A percentile compares a stretch with the other conserved stretches of the same genome.
Evolutionary conservation across 2,888 invertebrate species (phyloP).

Genomic region (Cyrtodaria siliqua): DNA sequence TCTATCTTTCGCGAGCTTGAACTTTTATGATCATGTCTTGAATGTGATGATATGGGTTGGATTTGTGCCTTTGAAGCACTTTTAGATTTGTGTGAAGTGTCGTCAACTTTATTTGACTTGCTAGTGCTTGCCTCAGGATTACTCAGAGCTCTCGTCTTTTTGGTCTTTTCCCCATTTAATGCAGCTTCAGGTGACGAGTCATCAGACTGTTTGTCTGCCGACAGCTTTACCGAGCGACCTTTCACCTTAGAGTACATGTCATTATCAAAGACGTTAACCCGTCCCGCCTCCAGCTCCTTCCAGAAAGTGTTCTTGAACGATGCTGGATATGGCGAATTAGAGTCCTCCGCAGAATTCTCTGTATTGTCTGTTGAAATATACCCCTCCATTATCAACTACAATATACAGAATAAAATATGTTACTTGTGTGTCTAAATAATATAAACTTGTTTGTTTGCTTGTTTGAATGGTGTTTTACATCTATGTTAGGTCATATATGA

Average conservation of each 20-base stretch:
- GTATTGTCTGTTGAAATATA: constrained; percentile 23
- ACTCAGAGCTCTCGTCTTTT: constrained; percentile 11
- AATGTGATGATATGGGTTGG: too few relatives aligned
- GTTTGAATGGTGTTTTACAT: too few relatives aligned
- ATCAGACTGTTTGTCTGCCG: constrained; percentile 12
- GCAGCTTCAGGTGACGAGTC: constrained; percentile 16
- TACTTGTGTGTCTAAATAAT: background rate
- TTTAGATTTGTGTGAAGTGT: too few relatives aligned
- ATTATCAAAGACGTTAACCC: constrained; percentile 82
- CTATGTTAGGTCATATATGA: too few relatives aligned
- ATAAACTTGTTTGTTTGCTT: background rate
- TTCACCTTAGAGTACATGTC: constrained; percentile 86
- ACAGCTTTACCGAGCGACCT: constrained; percentile 40
- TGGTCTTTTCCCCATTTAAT: constrained; percentile 2
- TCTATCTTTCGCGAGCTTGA: too few relatives aligned
- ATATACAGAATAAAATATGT: too few relatives aligned
- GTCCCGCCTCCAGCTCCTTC: constrained; percentile 84
- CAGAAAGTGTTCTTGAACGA: constrained; percentile 84
- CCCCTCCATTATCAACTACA: constrained; percentile 71
- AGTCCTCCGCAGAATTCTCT: constrained; percentile 39
- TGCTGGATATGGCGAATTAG: constrained; percentile 53
- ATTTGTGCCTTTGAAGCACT: too few relatives aligned
- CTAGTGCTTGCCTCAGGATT: too few relatives aligned
- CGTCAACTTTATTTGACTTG: too few relatives aligned
- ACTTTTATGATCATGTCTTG: too few relatives aligned